These are phyloP conservation scores for Scaptomyza hsui DNA, from an alignment of 1,140 invertebrate genomes.

Conservation along the genomic window DNA sequence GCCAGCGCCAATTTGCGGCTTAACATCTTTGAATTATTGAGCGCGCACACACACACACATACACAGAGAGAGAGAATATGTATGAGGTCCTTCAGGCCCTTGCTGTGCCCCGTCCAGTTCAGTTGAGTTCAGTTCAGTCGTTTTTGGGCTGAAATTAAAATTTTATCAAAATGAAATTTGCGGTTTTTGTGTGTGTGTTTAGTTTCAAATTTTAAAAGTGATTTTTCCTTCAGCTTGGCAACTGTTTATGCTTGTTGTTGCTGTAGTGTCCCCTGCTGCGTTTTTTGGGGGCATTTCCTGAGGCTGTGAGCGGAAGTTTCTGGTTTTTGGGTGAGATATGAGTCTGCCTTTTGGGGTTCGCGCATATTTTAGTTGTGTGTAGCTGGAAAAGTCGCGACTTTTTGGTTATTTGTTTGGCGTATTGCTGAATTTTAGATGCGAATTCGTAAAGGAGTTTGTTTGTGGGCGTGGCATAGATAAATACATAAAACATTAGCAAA, in stretches of 20 bases:
- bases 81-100: slow-evolving; percentile 15
- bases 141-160: slow-evolving; percentile 73
- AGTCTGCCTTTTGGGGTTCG: background rate
- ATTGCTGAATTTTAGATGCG: slow-evolving; percentile 11
- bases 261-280: slow-evolving; percentile 14
- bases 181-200: slow-evolving; percentile 70
- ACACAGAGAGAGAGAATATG: background rate
- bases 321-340: slow-evolving; percentile 17
- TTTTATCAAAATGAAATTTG: slow-evolving; percentile 80
- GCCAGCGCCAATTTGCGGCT: slow-evolving; percentile 78
- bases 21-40: slow-evolving; percentile 82
- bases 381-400: background rate
- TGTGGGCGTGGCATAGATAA: background rate
- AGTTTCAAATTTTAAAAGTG: slow-evolving; percentile 72
- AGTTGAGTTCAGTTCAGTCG: slow-evolving; percentile 32
- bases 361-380: slow-evolving; percentile 21
- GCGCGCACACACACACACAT: slow-evolving; percentile 30
- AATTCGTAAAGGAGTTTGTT: background rate
- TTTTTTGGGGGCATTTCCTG: slow-evolving; percentile 16
- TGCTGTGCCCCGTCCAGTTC: slow-evolving; percentile 20
- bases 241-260: slow-evolving; percentile 5
- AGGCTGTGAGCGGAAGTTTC: slow-evolving; percentile 26
- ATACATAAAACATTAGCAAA: slow-evolving; percentile 5
- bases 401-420: slow-evolving; percentile 14
- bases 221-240: slow-evolving; percentile 48